Evolutionary conservation across 2,888 invertebrate species (phyloP).

Genomic region (Crematogaster levior): DNA sequence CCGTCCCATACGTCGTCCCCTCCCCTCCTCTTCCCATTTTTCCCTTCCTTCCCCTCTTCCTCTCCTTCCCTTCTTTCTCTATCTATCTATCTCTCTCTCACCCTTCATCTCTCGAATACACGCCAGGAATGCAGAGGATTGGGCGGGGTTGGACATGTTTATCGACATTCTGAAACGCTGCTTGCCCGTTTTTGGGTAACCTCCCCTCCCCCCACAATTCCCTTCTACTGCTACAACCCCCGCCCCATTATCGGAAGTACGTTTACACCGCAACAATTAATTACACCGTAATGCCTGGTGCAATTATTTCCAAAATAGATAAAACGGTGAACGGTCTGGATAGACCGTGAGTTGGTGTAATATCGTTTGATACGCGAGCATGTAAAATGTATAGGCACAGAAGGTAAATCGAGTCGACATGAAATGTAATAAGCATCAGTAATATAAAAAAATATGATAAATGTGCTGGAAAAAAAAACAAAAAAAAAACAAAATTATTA

Average conservation of each 20-base stretch:
- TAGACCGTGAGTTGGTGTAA: constrained; percentile 48
- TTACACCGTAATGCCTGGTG: constrained; percentile 69
- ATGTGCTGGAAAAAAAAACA: neutral
- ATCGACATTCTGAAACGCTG: constrained; percentile 79
- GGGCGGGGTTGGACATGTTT: constrained; percentile 77
- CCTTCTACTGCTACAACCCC: constrained; percentile 11
- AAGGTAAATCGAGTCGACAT: constrained; percentile 11
- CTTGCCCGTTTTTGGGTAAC: constrained; percentile 72
- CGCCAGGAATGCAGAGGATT: constrained; percentile 77
- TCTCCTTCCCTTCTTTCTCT: neutral
- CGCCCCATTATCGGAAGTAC: constrained; percentile 65
- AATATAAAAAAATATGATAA: constrained; percentile 16
- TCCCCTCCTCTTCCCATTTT: constrained; percentile 34
- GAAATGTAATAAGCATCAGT: constrained; percentile 8
- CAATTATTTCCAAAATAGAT: constrained; percentile 69
- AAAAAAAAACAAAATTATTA: neutral
- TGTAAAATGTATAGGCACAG: constrained; percentile 11
- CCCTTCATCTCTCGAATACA: constrained; percentile 73
- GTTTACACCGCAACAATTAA: constrained; percentile 75
- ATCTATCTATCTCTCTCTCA: constrained; percentile 48
- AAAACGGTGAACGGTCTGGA: constrained; percentile 45
- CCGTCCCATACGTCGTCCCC: constrained; percentile 45
- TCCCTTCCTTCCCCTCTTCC: constrained; percentile 21
- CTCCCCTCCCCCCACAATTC: constrained; percentile 37
- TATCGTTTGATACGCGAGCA: constrained; percentile 31